phyloP scores from a whole-genome alignment of 2,113 vertebrate genomes.

The Sciurus niger region DNA sequence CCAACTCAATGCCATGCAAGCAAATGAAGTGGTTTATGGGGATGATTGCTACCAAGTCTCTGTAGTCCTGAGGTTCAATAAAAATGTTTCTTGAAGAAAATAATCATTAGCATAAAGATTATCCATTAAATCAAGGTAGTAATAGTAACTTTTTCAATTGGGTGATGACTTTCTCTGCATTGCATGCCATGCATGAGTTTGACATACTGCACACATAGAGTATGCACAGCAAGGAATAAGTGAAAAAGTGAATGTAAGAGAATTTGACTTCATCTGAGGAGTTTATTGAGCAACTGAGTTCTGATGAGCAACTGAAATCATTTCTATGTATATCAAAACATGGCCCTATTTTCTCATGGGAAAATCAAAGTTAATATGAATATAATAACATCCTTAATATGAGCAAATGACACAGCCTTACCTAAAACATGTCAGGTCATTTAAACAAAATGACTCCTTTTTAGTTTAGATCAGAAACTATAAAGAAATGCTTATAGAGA shows the following conservation, averaged over 20 bases:
- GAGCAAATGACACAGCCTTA: not conserved
- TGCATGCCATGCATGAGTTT: not conserved
- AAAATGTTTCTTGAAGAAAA: constrained; percentile 36
- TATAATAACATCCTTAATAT: not conserved
- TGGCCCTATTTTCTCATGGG: not conserved
- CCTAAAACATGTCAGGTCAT: not conserved
- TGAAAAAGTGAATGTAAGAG: not conserved
- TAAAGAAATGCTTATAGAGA: not conserved
- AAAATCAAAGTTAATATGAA: not conserved
- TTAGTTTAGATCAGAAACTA: constrained; percentile 15
- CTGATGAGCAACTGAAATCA: not conserved
- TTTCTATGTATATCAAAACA: not conserved
- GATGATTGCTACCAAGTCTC: constrained; percentile 60
- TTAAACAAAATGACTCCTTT: not conserved
- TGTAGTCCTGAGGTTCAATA: constrained; percentile 32
- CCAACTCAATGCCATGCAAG: constrained; percentile 73
- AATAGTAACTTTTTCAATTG: not conserved
- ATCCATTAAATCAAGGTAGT: not conserved
- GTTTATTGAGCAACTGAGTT: not conserved
- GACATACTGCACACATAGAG: not conserved
- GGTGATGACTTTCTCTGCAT: not conserved
- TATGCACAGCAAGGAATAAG: not conserved
- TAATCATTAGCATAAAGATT: not conserved
- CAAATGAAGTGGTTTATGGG: constrained; percentile 72
- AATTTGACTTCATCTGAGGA: not conserved